Evolutionary conservation across 2,888 invertebrate species (phyloP), one percentile per base, ranked within the genome.

Genomic region (Colletes collaris): DNA sequence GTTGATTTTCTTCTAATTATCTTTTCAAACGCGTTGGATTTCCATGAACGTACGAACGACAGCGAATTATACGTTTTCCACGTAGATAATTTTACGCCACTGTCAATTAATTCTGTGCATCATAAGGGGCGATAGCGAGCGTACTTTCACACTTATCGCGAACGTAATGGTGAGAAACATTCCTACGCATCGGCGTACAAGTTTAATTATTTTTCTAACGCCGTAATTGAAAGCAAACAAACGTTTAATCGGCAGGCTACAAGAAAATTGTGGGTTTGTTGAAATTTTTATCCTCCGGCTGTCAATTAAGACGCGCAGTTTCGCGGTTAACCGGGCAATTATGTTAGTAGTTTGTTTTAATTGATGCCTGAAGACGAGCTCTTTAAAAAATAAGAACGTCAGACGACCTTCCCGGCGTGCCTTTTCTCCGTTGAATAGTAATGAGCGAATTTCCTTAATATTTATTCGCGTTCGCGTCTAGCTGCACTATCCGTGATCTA

Each of bases 401-500:
- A 19, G 4, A 53, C 64, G 60, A 60, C 59, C 59, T 70, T 70
- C 64, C 35, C 27, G 62, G 11, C 3, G 13, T 11, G 13, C 13
- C 19, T 55, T 46, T 67, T 59, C 27, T 35, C 13, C 50, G 16
- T 63, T 35, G 16, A 79, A 69, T 74, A 66, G 62, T 63, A 67
- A 68, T n/a, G 53, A 77, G 77, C 70, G 63, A 52, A 75, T 75
- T 76, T 73, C 46, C 64, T 75, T 65, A 64, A 58, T 58, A 37
- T 55, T 58, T 35, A 49, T 66, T 79, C 76, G 59, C 52, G 71
- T 80, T 72, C 78, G 62, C 80, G 76, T 77, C 56, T 79, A 56
- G 64, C 27, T 27, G 49, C 16, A 8, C 49, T 49, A 55, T 55
- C 44, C 59, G 71, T 44, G 69, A 64, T 67, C 52, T 79, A 65